These are phyloP conservation scores for Meriones psammophilus DNA, from an alignment of 2,797 vertebrate genomes.

Conservation along the genomic window DNA sequence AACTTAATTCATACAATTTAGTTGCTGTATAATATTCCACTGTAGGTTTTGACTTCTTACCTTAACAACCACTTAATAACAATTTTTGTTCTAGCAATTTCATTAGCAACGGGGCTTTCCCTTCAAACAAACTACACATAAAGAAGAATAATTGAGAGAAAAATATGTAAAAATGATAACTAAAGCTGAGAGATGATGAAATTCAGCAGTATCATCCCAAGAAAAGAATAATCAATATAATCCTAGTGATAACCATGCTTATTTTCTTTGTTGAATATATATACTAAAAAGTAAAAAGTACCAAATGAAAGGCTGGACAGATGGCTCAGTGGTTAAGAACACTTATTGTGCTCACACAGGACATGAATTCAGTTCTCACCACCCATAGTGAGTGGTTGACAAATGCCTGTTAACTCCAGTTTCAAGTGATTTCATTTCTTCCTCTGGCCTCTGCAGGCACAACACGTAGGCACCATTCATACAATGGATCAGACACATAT, in stretches of 20 bases:
- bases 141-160: background rate
- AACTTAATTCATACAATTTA: background rate
- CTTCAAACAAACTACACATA: constrained; percentile 30
- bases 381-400: background rate
- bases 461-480: background rate
- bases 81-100: background rate
- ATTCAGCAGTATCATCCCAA: background rate
- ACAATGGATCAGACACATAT: background rate
- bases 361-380: background rate
- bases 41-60: background rate
- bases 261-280: background rate
- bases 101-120: background rate
- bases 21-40: background rate
- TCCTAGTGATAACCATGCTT: background rate
- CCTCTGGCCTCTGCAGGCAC: background rate
- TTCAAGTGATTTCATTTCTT: background rate
- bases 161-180: background rate
- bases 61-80: background rate
- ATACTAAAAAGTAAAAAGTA: background rate
- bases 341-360: background rate
- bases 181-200: background rate
- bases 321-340: background rate
- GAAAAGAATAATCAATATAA: background rate
- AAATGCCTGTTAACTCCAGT: background rate
- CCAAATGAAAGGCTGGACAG: background rate